Evolutionary conservation across 2,113 vertebrate species (phyloP), one percentile per base, ranked within the genome.

Genomic region (Rhabdomys dilectus): DNA sequence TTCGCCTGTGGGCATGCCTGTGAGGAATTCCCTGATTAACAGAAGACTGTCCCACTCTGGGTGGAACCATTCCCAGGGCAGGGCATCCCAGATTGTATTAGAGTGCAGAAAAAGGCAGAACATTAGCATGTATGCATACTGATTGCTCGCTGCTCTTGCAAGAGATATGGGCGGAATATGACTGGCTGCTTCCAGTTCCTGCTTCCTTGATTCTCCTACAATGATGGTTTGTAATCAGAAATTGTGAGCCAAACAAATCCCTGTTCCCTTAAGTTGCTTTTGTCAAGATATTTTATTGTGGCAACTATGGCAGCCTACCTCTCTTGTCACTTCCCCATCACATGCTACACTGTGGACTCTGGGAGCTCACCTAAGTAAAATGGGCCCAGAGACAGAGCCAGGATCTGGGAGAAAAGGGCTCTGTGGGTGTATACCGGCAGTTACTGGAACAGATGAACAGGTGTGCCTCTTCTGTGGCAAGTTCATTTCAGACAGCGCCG

Each of bases 381-480:
- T 15, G n/a, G 81, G 48, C 15, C 53, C 39, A 24, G 0, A 0
- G 13, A 1, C 16, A n/a, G 64, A 53, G 75, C 70, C 1, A 9
- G 80, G 53, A 42, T 58, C 85, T 13, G 48, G 10, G 24, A 62
- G 36, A 22, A 6, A 8, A 51, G 53, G 48, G 48, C 42, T 16
- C 39, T 64, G 2, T 0, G 1, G 19, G 1, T 0, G 16, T 45
- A 17, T 11, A 10, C 42, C 0, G 86, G 31, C 64, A 42, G 60
- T 31, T 31, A 29, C 92, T 13, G 76, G 45, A 78, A n/a, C 5
- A 22, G 1, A 26, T 53, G 80, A 56, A 60, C 56, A 60, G 56
- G n/a, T 1, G 13, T 72, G 15, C 22, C 22, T 78, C 45, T 42
- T 53, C 21, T 48, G 42, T 45, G 34, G 29, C 62, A 8, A 39